Conservation (phyloP, 2,888 invertebrate genomes). For the Epinotia bilunana region DNA sequence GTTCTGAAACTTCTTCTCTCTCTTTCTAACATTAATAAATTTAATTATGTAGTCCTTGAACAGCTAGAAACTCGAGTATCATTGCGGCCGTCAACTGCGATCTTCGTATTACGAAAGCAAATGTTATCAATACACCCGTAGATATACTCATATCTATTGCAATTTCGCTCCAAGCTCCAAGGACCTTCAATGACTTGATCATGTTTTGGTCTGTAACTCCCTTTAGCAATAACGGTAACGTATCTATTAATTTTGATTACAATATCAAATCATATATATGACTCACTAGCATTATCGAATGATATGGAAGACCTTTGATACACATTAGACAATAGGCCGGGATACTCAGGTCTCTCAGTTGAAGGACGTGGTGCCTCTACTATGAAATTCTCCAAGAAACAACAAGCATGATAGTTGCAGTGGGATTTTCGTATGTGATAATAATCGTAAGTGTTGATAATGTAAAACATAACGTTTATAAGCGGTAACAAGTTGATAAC, state of each 20-base stretch:
- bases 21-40: not conserved
- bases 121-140: not conserved
- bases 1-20: not conserved
- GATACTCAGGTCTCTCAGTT: not conserved
- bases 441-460: not conserved
- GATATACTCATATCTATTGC: no score
- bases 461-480: constrained; percentile 16
- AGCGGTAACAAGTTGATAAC: constrained; percentile 23
- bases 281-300: not conserved
- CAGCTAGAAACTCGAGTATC: no score
- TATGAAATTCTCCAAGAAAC: no score
- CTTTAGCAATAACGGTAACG: not conserved
- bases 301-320: not conserved
- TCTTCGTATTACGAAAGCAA: not conserved
- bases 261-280: not conserved
- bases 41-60: no score
- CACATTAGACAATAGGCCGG: not conserved
- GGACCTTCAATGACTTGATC: not conserved
- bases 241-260: not conserved
- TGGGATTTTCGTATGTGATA: not conserved
- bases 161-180: not conserved
- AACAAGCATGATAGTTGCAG: no score
- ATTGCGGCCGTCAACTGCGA: not conserved
- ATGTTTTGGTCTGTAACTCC: not conserved
- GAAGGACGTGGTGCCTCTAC: no score